Percentiles rank a stretch among this genome's conserved stretches.
phyloP scores from a whole-genome alignment of 2,797 vertebrate genomes.

The Cygnus olor region DNA sequence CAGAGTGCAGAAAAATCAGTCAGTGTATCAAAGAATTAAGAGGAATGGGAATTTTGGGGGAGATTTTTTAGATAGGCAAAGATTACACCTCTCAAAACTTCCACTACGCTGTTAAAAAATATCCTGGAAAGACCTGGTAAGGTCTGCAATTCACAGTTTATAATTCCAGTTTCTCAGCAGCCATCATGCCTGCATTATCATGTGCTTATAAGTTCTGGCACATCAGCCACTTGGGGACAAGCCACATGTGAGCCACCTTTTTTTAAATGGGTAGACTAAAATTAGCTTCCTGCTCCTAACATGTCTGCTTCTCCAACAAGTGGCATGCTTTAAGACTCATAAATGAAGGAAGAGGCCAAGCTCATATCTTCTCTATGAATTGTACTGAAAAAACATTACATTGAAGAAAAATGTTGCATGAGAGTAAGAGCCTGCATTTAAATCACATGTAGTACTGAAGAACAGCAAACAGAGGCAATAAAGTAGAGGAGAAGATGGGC shows the following conservation, averaged over 20 bases:
- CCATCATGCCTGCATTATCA: background rate
- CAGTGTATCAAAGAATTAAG: background rate
- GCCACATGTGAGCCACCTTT: background rate
- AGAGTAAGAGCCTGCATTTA: background rate
- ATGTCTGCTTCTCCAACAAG: background rate
- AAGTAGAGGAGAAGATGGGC: background rate
- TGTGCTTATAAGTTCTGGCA: background rate
- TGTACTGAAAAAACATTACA: background rate
- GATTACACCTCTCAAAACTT: background rate
- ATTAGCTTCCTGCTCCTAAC: background rate
- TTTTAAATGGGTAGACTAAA: background rate
- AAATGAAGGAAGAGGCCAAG: background rate
- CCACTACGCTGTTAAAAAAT: background rate
- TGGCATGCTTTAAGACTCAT: accelerated
- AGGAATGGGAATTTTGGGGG: background rate
- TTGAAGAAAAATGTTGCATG: background rate
- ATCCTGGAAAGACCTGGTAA: background rate
- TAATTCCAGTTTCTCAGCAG: background rate
- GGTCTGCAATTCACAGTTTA: background rate
- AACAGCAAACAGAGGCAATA: background rate
- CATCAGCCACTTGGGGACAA: background rate
- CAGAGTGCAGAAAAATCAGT: background rate
- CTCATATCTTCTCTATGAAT: background rate
- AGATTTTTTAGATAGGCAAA: background rate
- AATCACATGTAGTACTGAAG: background rate